Base-by-base conservation (phyloP, 1,140 invertebrate species). In the Drosophila fuyamai region DNA sequence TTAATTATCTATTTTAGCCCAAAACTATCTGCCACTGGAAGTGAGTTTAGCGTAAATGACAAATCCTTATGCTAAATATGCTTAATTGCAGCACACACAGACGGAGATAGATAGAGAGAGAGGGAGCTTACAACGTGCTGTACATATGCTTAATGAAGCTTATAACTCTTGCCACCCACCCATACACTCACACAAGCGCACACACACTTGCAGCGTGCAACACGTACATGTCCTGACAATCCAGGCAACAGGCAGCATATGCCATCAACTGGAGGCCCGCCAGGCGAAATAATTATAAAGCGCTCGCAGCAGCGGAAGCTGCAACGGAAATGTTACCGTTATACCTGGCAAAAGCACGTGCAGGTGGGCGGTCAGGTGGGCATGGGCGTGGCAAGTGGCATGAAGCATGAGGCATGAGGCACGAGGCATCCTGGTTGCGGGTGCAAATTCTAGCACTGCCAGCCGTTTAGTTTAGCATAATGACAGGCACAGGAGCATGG, bases 131-230 rank as follows among this genome's bases (percentile, higher is more conserved):
- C 84, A 90, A 79, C 85, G 85, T 89, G 77, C 77, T 76, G 70
- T 91, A 91, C 88, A 91, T 91, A 91, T 91, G 88, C 88, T 91
- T 91, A 91, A 91, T 91, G 88, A 91, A 91, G 88, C 88, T 91
- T 91, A 91, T 91, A 91, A 86, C 86, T 89, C 85, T 78, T 32
- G 29, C 29, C 29, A 32, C 29, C 29, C 29, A 32, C 6, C 29
- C 29, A 32, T 32, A 32, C 29, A 32, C 29, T 32, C 29, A 32
- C 7, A 32, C 29, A 32, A 32, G 29, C 29, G 7, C 29, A 32
- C 36, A 27, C 40, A 16, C 32, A 56, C 44, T 61, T 72, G 65
- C 76, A 66, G 72, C 56, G 76, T 89, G 84, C 84, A 88, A 89
- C 84, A 88, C 84, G 84, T 88, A 78, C 81, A 77, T 58, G 68